These are phyloP conservation scores for Lycocerus yunnanus DNA, from an alignment of 2,888 invertebrate species.

Conservation along the genomic window DNA sequence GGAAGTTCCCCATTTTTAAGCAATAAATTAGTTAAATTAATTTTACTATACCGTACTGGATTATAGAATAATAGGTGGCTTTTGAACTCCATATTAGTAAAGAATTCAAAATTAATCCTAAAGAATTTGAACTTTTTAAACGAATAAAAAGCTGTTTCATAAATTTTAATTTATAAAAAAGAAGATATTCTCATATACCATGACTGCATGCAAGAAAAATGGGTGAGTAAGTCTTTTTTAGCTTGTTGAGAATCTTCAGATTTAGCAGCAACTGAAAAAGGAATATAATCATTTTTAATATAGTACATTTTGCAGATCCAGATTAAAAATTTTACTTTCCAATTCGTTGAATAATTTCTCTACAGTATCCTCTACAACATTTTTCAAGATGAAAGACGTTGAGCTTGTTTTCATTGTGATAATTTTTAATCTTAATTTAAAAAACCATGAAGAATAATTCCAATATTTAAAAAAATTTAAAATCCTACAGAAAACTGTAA, in stretches of 20 bases:
- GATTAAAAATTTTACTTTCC: neutral
- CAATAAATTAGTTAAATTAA: neutral
- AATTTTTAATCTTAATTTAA: neutral
- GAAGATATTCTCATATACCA: slow-evolving; percentile 36
- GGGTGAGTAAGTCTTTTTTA: slow-evolving; percentile 13
- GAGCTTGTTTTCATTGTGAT: neutral
- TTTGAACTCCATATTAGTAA: slow-evolving; percentile 25
- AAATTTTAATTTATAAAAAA: slow-evolving; percentile 27
- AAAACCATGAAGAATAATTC: neutral
- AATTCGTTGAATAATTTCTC: neutral
- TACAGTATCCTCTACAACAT: neutral
- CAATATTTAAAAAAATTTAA: neutral
- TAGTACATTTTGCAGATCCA: neutral
- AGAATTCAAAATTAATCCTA: slow-evolving; percentile 24
- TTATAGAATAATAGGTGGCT: slow-evolving; percentile 16
- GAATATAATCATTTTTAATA: too few relatives aligned
- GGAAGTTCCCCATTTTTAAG: neutral
- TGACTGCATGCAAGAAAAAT: slow-evolving; percentile 23
- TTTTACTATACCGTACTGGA: slow-evolving; percentile 15
- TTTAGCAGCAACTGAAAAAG: neutral
- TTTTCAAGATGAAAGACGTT: neutral
- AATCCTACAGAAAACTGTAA: neutral
- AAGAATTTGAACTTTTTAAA: slow-evolving; percentile 11
- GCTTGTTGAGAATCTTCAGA: neutral
- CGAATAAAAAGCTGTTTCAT: slow-evolving; percentile 20